These are phyloP conservation scores for Diachrysia chrysitis DNA, from an alignment of 2,888 invertebrate species.

Conservation along the genomic window DNA sequence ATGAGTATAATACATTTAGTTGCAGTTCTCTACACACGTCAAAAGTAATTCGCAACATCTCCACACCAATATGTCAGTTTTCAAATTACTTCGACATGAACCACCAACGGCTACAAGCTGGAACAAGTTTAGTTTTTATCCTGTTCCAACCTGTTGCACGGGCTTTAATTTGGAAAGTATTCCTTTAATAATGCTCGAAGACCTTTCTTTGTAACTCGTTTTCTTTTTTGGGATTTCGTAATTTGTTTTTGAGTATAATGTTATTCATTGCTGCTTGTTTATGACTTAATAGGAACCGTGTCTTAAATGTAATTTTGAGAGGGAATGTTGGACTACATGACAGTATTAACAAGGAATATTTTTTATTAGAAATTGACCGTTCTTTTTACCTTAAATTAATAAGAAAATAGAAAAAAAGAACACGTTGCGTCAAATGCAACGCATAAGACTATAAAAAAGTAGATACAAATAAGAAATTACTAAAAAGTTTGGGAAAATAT, in stretches of 20 bases:
- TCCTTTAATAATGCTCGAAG: conserved; percentile 27
- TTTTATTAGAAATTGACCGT: too few species aligned
- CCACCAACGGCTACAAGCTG: conserved; percentile 2
- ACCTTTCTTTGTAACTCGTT: conserved; percentile 7
- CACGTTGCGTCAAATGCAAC: too few species aligned
- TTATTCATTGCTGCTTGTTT: neutral
- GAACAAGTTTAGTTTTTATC: conserved; percentile 35
- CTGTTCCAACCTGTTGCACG: conserved; percentile 30
- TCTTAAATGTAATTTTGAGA: neutral
- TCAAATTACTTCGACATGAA: neutral
- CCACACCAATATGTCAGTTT: conserved; percentile 10
- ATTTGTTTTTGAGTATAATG: neutral
- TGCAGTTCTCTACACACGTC: neutral
- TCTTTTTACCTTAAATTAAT: too few species aligned
- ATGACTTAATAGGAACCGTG: neutral
- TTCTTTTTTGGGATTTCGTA: conserved; percentile 4
- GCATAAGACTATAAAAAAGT: too few species aligned
- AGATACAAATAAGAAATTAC: too few species aligned
- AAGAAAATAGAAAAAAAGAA: too few species aligned
- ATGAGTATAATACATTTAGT: neutral
- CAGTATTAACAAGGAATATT: too few species aligned
- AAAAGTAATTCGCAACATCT: conserved; percentile 11
- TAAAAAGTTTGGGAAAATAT: too few species aligned
- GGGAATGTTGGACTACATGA: neutral
- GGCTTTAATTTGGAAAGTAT: conserved; percentile 19